Evolutionary conservation across 2,113 vertebrate species (phyloP).

Genomic region (Gobio gobio): DNA sequence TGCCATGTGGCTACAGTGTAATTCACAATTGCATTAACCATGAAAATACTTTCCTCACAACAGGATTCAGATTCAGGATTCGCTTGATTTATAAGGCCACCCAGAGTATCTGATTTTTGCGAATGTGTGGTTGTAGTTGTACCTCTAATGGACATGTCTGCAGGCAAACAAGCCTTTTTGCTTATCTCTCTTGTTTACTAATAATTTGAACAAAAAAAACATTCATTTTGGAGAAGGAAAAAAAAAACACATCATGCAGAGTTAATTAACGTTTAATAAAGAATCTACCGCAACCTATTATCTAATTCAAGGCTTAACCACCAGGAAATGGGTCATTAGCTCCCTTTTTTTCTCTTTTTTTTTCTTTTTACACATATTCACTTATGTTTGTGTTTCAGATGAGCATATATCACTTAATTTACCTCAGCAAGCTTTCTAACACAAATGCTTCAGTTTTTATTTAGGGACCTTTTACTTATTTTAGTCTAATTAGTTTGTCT

Average conservation of each 20-base stretch:
- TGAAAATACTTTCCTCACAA: no score
- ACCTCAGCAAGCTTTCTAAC: background rate
- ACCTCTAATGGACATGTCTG: background rate
- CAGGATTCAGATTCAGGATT: no score
- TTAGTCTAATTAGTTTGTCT: slow-evolving; percentile 7
- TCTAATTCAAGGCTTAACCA: slow-evolving; percentile 16
- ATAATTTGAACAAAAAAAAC: slow-evolving; percentile 17
- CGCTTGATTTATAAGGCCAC: no score
- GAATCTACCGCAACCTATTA: background rate
- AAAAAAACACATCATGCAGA: background rate
- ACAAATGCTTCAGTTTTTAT: background rate
- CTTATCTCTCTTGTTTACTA: slow-evolving; percentile 3
- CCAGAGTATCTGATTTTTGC: no score
- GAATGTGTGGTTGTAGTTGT: no score
- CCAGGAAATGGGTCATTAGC: background rate
- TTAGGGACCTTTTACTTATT: background rate
- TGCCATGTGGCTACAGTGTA: no score
- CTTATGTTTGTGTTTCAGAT: background rate
- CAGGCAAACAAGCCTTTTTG: background rate
- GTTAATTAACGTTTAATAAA: slow-evolving; percentile 30
- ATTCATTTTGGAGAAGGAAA: background rate
- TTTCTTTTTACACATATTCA: background rate
- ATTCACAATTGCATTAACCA: no score
- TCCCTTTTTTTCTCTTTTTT: background rate
- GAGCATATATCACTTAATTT: background rate